Base-by-base conservation (phyloP, 2,113 vertebrate species). In the Anguilla rostrata region DNA sequence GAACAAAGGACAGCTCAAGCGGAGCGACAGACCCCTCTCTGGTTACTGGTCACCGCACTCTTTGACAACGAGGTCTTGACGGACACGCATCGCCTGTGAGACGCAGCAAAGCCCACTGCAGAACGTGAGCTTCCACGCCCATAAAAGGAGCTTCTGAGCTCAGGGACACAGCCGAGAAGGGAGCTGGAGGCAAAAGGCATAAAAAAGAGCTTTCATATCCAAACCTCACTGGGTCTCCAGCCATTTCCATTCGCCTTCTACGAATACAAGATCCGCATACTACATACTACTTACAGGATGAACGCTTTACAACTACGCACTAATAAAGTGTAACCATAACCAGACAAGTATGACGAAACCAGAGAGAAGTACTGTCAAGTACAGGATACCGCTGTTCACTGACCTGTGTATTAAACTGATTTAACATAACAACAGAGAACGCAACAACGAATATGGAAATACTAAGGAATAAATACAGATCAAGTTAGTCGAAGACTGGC, bases 131-230 rank as follows among this genome's bases (percentile, higher is more conserved):
- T 75, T 20, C 43, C 9, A 71, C 34, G 46, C 29, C 39, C 20
- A 86, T 16, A n/a, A 78, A 75, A 82, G 63, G 78, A 16, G 39
- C 81, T 79, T 46, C 39, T 75, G 39, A 75, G 71, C 1, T 2
- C 71, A 75, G 71, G 83, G 40, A 41, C 81, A 63, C 12, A 29
- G 83, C 39, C 39, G 60, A 79, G 80, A 60, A 57, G 81, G 53
- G 26, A 46, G 87, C 84, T 56, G 2, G n/a, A 39, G 79, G 71
- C 53, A 75, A 79, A 79, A 40, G 46, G 75, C 41, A 29, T 71
- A 41, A 53, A 83, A 66, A 43, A 78, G 80, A 88, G 49, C 71
- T 12, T 22, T 2, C n/a, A 12, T 75, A 12, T 34, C 34, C 71
- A 34, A 34, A 75, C 34, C 11, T 4, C n/a, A 75, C 9, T 1